Evolutionary conservation across 2,888 invertebrate genomes (phyloP).

Genomic region (Cataglyphis livida): DNA sequence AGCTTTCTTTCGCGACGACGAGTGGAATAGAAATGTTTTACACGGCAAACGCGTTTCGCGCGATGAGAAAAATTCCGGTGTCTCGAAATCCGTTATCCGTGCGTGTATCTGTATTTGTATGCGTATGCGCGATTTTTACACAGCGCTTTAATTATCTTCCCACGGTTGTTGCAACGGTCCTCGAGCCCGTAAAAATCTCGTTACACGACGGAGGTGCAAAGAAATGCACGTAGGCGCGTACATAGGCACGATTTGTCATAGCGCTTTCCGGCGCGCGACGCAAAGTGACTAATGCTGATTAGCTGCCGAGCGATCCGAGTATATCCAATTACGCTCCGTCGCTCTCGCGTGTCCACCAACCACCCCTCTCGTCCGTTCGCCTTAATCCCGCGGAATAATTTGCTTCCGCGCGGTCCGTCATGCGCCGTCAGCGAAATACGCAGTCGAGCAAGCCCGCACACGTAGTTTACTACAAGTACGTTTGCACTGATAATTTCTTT

Average conservation of each 20-base stretch:
- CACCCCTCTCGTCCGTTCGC: slow-evolving; percentile 59
- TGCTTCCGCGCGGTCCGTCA: slow-evolving; percentile 64
- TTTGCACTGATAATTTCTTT: neutral
- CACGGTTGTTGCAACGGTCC: slow-evolving; percentile 27
- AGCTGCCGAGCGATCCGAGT: slow-evolving; percentile 72
- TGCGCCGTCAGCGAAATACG: slow-evolving; percentile 65
- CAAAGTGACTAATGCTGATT: slow-evolving; percentile 73
- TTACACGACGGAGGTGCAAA: slow-evolving; percentile 36
- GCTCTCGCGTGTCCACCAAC: slow-evolving; percentile 69
- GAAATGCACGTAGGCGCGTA: slow-evolving; percentile 46
- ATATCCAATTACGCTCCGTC: slow-evolving; percentile 73
- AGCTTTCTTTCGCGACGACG: neutral
- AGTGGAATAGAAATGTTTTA: neutral
- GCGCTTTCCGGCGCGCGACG: slow-evolving; percentile 47
- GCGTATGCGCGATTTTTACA: neutral
- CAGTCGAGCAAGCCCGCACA: slow-evolving; percentile 55
- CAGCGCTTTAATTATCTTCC: slow-evolving; percentile 41
- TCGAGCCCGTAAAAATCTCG: slow-evolving; percentile 25
- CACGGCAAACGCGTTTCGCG: neutral
- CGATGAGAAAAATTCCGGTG: slow-evolving; percentile 53
- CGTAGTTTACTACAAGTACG: slow-evolving; percentile 10
- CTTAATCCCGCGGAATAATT: slow-evolving; percentile 75
- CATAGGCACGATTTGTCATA: slow-evolving; percentile 58
- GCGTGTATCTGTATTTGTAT: neutral
- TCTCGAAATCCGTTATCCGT: slow-evolving; percentile 39